Percentiles rank a stretch among this genome's conserved stretches.
These are phyloP conservation scores for Spilosoma lubricipeda DNA, from an alignment of 2,888 invertebrate genomes.

Conservation along the genomic window DNA sequence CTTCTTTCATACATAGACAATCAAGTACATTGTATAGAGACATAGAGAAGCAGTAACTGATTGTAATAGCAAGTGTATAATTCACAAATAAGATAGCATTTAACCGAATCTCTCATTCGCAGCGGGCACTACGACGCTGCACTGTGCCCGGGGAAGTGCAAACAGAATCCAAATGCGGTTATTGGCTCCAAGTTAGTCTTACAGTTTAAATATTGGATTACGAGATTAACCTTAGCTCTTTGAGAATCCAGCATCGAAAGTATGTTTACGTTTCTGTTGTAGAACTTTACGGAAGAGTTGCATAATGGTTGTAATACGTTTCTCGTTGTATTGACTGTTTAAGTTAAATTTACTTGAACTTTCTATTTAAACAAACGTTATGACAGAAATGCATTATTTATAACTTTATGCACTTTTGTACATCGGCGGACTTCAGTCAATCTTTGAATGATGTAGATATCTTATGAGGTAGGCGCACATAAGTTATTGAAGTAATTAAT, in stretches of 20 bases:
- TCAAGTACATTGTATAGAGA: no score
- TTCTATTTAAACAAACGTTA: not conserved
- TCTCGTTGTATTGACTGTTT: not conserved
- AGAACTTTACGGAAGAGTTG: not conserved
- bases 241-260: not conserved
- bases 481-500: no score
- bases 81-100: not conserved
- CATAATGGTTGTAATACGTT: not conserved
- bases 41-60: not conserved
- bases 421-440: no score
- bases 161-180: conserved; percentile 38
- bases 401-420: no score
- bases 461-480: no score
- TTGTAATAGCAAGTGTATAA: not conserved
- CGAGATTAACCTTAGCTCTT: conserved; percentile 31
- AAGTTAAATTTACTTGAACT: not conserved
- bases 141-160: conserved; percentile 25
- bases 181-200: conserved; percentile 35
- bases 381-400: not conserved
- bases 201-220: conserved; percentile 49
- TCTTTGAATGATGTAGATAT: no score
- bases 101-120: not conserved
- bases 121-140: conserved; percentile 1
- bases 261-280: not conserved
- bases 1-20: no score